These are phyloP conservation scores for Saccostrea glomerata DNA, from an alignment of 1,140 invertebrate genomes.

Conservation along the genomic window DNA sequence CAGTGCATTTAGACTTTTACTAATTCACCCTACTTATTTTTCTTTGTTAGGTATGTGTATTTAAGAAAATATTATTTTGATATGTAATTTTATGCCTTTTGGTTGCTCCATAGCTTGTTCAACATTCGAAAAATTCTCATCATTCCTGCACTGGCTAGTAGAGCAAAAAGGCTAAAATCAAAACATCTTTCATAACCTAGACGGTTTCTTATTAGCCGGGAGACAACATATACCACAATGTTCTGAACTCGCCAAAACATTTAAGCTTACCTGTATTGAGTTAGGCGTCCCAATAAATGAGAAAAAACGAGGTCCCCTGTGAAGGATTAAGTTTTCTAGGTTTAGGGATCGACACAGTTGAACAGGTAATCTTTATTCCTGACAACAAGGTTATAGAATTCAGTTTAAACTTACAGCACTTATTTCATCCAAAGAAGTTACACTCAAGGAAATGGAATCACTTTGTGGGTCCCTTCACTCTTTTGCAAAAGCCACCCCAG, in stretches of 20 bases:
- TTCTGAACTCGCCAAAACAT: not conserved
- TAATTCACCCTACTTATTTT: constrained; percentile 17
- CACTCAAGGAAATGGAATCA: not conserved
- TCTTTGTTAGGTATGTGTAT: constrained; percentile 13
- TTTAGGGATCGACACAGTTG: no score
- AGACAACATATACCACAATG: not conserved
- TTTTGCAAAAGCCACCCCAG: constrained; percentile 32
- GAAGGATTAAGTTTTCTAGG: constrained; percentile 38
- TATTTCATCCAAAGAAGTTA: not conserved
- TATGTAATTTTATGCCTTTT: no score
- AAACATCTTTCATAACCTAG: constrained; percentile 39
- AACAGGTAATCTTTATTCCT: not conserved
- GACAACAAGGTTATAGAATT: constrained; percentile 32
- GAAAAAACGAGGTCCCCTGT: constrained; percentile 23
- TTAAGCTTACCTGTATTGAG: not conserved
- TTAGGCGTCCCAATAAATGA: constrained; percentile 35
- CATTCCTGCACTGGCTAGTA: constrained; percentile 44
- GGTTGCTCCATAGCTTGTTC: constrained; percentile 36
- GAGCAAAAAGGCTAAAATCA: not conserved
- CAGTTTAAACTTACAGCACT: not conserved
- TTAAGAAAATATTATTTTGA: constrained; percentile 39
- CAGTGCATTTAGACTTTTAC: constrained; percentile 36
- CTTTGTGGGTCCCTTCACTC: not conserved
- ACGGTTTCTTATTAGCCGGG: constrained; percentile 51
- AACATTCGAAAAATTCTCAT: constrained; percentile 45